Evolutionary conservation across 2,888 invertebrate species (phyloP), one percentile per base, ranked within the genome.

Genomic region (Nineta flava): DNA sequence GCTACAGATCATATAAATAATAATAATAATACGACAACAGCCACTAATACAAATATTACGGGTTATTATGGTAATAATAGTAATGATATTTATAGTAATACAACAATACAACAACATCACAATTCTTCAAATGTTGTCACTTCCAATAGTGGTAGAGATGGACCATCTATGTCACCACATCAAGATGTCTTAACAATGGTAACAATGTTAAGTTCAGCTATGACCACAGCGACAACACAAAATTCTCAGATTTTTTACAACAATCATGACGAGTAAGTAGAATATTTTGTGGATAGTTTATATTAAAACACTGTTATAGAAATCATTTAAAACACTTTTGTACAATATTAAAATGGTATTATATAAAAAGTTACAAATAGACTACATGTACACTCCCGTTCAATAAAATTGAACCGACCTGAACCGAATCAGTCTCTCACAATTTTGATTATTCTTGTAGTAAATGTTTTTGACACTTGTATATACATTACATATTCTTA

Each of bases 211-310:
- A 42, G 42, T 19, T 42, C 42, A 10, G 42, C 42, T 9, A 42
- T 42, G 42, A 42, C 42, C 3, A 15, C 15, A 16, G 17, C 15
- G 12, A 15, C 15, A 42, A 19, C 13, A 10, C 26, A 26, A 15
- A 42, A 19, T 19, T 26, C 19, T 21, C 21, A 9, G 19, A 13
- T 44, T 3, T 44, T 21, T 26, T 44, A 19, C 26, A 21, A 19
- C 26, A 44, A 44, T 26, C 26, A 19, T 19, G 44, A 44, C 21
- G 44, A 44, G 44, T 44, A 44, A 44, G 44, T 44, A 21, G 10
- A 44, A 44, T 21, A 26, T 6, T 26, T 26, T 7, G 7, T 26
- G 26, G n/a, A 16, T 16, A 15, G 5, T 13, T 42, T 42, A 16
- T 41, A n/a, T n/a, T n/a, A n/a, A n/a, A n/a, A n/a, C n/a, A n/a